Evolutionary conservation across 2,888 invertebrate species (phyloP), one percentile per base, ranked within the genome.

Genomic region (Diploptera punctata): DNA sequence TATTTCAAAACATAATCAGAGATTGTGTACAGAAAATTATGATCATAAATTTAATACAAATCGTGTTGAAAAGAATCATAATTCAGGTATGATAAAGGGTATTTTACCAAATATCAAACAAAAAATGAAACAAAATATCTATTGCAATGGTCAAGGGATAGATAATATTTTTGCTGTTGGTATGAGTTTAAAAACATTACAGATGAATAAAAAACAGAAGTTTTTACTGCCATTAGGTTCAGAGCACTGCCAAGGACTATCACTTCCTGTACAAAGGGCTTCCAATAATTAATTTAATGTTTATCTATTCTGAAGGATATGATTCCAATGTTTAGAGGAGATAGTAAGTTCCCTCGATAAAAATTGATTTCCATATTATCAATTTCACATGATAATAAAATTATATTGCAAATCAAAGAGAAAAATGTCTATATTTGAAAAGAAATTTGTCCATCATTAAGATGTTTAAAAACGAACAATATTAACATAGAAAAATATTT

Each of bases 131-230:
- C 31, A 24, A 26, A 19, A 33, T 21, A 33, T 31, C 43, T 13
- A 43, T 5, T 47, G 47, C 31, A 33, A 18, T 62, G 49, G n/a
- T 19, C 54, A 18, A 16, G 33, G 62, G 19, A 24, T 71, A 9
- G 68, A 71, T 33, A 68, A 71, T 29, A 71, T 74, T 18, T 74
- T 68, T 54, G 71, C 74, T 19, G 47, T 74, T 21, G 71, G 74
- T 4, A 71, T 74, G 69, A 71, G 67, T 49, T 68, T 74, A 19
- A 74, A 68, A 52, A 47, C 31, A 18, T 44, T 69, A 31, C 71
- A 68, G 43, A 44, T 21, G 19, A 52, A 18, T 24, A 26, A 31
- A n/a, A 71, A 52, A 29, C 62, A 71, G 26, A 61, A 71, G 19
- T 26, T 74, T 3, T 43, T 74, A 5, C 9, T 74, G 38, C 68